A percentile compares a stretch with the other conserved stretches of the same genome.
Conservation (phyloP, 2,888 invertebrate genomes). For the Caradrina clavipalpis region DNA sequence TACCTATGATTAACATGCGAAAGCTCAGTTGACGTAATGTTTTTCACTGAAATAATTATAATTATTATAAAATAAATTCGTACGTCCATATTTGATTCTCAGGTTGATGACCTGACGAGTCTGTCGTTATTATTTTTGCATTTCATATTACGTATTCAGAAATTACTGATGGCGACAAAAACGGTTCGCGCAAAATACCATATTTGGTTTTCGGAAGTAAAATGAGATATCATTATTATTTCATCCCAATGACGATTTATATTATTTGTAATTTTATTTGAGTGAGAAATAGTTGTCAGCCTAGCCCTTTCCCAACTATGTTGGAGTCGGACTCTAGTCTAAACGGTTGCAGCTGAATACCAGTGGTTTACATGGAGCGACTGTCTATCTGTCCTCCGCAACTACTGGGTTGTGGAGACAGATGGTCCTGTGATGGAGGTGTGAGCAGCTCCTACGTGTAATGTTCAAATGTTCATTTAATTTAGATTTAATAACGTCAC, state of each 20-base stretch:
- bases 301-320: too few species aligned
- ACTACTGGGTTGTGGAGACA: too few species aligned
- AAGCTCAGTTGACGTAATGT: conserved; percentile 1
- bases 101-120: not conserved
- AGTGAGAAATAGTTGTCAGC: not conserved
- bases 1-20: not conserved
- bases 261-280: not conserved
- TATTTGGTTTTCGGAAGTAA: not conserved
- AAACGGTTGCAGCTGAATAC: too few species aligned
- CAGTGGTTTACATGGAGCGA: too few species aligned
- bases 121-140: conserved; percentile 2
- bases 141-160: not conserved
- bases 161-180: conserved; percentile 12
- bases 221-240: not conserved
- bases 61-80: conserved; percentile 1
- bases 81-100: not conserved
- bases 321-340: too few species aligned
- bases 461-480: conserved; percentile 41
- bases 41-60: not conserved
- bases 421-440: too few species aligned
- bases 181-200: not conserved
- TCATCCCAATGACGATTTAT: not conserved
- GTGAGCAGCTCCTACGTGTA: too few species aligned
- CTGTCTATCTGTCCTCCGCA: too few species aligned
- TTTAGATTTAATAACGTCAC: conserved; percentile 48